A percentile compares a stretch with the other conserved stretches of the same genome.
Evolutionary conservation across 1,140 invertebrate genomes (phyloP).

Genomic region (Zaprionus davidi): DNA sequence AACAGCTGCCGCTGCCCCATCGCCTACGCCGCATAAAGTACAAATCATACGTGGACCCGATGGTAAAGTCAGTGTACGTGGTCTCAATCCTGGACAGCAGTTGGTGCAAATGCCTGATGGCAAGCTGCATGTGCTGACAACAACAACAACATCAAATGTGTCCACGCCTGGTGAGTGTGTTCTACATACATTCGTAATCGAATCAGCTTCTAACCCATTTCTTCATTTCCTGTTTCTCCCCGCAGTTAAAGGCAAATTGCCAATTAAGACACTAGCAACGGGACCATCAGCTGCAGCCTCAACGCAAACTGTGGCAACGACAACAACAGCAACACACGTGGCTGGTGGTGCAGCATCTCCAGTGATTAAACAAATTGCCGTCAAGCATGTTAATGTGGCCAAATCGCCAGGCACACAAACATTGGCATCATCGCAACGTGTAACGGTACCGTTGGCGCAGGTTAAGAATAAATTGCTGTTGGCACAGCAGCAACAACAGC

Average conservation of each 20-base stretch:
- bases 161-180: conserved; percentile 54
- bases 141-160: conserved; percentile 80
- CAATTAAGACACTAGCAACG: conserved; percentile 63
- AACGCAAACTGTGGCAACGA: conserved; percentile 23
- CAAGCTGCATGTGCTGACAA: conserved; percentile 93
- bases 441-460: conserved; percentile 68
- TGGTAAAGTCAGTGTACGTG: conserved; percentile 95
- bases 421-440: conserved; percentile 59
- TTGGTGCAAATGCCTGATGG: conserved; percentile 96
- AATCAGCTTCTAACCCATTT: not conserved
- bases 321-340: conserved; percentile 37
- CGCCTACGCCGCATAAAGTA: conserved; percentile 90
- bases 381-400: conserved; percentile 70
- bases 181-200: conserved; percentile 2
- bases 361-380: conserved; percentile 72
- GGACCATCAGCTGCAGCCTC: conserved; percentile 25
- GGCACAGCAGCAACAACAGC: conserved; percentile 55
- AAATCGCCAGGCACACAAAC: conserved; percentile 55
- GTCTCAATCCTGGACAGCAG: conserved; percentile 96
- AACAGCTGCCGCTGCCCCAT: conserved; percentile 74
- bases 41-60: conserved; percentile 95
- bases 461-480: conserved; percentile 68
- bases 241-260: conserved; percentile 58
- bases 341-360: conserved; percentile 30
- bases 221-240: not conserved